Percentiles rank a stretch among this genome's conserved stretches.
Conservation (phyloP, 2,797 vertebrate genomes). For the Syncerus caffer region DNA sequence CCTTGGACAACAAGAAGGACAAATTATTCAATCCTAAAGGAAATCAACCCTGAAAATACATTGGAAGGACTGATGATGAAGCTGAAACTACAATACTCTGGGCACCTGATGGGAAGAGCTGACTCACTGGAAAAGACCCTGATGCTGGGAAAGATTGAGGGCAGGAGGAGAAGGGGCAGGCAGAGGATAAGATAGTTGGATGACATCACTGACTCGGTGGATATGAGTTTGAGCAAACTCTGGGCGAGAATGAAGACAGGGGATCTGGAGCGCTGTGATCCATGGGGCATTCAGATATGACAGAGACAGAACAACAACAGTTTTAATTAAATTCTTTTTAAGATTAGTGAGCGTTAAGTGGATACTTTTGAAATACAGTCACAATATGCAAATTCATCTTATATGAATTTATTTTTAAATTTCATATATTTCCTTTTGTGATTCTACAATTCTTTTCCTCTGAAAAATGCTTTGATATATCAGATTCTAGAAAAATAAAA, state of each 20-base stretch:
- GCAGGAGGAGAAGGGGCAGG: neutral
- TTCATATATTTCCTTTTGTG: neutral
- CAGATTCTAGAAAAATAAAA: neutral
- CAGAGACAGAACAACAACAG: neutral
- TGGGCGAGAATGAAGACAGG: neutral
- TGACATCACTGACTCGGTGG: neutral
- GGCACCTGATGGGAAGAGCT: neutral
- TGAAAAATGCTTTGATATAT: neutral
- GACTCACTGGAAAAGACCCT: neutral
- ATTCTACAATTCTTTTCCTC: neutral
- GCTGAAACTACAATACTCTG: neutral
- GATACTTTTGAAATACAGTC: neutral
- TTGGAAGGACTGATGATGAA: neutral
- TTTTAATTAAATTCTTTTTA: constrained; percentile 23
- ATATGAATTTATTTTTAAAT: neutral
- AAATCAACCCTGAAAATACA: neutral
- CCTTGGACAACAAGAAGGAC: neutral
- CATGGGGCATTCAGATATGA: neutral
- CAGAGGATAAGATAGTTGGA: neutral
- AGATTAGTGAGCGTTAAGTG: neutral
- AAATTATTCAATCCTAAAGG: neutral
- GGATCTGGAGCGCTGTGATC: neutral
- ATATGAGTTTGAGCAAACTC: neutral
- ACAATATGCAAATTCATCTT: neutral
- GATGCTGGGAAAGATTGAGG: neutral